phyloP scores from a whole-genome alignment of 2,797 vertebrate genomes.

The Pygocentrus nattereri region DNA sequence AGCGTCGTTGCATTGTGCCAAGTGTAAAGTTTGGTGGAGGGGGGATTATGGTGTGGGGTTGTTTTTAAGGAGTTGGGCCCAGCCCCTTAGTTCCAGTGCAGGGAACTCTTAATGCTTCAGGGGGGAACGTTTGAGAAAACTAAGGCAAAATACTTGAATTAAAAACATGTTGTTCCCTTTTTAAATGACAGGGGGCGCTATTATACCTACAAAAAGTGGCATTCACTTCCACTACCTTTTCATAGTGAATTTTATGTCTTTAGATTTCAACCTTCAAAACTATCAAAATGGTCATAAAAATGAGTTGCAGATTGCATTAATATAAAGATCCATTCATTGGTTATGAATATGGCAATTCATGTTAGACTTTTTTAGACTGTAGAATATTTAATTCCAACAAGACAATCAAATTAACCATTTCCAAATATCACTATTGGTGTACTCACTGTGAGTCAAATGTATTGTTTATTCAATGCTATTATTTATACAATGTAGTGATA shows the following conservation, averaged over 20 bases:
- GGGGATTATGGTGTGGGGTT: no score
- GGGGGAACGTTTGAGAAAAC: no score
- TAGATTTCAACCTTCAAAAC: not conserved
- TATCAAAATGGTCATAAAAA: not conserved
- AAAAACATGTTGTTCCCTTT: not conserved
- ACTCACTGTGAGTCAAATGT: not conserved
- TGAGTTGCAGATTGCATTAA: not conserved
- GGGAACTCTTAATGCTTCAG: no score
- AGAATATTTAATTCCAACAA: no score
- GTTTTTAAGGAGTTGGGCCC: no score
- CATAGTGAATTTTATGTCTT: not conserved
- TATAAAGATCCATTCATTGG: not conserved
- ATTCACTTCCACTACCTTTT: not conserved
- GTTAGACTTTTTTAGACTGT: not conserved
- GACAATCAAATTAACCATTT: no score
- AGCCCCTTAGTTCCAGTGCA: no score
- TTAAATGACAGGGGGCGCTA: constrained; percentile 39
- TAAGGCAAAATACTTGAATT: not conserved
- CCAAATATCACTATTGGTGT: not conserved
- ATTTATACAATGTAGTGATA: not conserved
- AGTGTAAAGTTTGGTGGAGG: no score
- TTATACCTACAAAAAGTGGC: constrained; percentile 28
- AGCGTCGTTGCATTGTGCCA: no score
- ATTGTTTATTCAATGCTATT: not conserved
- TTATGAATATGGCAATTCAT: not conserved